Conservation (phyloP, 2,113 vertebrate species). For the Rhombomys opimus region DNA sequence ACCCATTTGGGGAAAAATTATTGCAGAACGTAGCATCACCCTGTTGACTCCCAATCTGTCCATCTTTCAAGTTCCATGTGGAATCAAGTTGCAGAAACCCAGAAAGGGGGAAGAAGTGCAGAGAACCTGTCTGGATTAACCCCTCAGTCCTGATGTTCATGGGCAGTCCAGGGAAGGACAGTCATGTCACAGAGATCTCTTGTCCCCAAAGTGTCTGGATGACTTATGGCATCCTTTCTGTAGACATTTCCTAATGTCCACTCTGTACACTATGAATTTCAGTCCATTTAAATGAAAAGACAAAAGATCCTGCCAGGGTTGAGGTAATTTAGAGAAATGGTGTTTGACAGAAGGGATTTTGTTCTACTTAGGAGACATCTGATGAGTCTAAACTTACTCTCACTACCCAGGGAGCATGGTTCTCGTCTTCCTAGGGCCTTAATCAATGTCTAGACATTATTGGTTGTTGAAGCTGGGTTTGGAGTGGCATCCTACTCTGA, state of each 20-base stretch:
- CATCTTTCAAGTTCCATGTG: neutral
- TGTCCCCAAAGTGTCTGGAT: neutral
- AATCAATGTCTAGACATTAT: neutral
- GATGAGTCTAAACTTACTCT: conserved; percentile 16
- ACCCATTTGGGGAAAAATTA: neutral
- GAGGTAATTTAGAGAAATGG: neutral
- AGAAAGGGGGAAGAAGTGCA: neutral
- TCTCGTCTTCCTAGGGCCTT: neutral
- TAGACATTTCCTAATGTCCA: conserved; percentile 5
- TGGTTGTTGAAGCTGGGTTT: neutral
- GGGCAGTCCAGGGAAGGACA: neutral
- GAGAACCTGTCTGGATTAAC: neutral
- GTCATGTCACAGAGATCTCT: neutral
- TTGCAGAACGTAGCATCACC: neutral
- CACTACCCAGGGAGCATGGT: neutral
- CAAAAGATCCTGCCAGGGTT: conserved; percentile 1
- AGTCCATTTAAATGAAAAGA: neutral
- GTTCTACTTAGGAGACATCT: neutral
- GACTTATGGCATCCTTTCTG: neutral
- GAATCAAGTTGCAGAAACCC: neutral
- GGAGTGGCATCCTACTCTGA: neutral
- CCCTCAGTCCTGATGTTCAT: neutral
- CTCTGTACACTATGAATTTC: neutral
- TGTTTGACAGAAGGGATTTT: neutral
- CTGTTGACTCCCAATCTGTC: neutral